These are phyloP conservation scores for Sarcoramphus papa DNA, from an alignment of 2,797 vertebrate genomes.

Conservation along the genomic window DNA sequence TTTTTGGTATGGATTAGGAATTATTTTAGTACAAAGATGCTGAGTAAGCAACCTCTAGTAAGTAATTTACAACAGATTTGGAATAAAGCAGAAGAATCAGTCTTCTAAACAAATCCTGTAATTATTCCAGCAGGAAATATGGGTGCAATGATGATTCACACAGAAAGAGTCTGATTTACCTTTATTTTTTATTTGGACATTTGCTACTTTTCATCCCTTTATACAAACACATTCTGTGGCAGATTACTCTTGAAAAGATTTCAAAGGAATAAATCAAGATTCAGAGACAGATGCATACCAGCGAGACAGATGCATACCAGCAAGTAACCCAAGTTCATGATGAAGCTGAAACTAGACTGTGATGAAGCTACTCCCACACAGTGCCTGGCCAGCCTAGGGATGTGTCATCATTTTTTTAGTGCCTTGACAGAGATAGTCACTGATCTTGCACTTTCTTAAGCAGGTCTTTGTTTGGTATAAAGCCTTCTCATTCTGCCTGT, in stretches of 20 bases:
- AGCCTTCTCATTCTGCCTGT: neutral
- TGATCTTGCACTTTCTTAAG: neutral
- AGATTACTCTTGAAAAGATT: neutral
- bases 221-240: slow-evolving; percentile 18
- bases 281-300: neutral
- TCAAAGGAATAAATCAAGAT: slow-evolving; percentile 4
- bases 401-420: neutral
- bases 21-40: neutral
- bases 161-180: slow-evolving; percentile 34
- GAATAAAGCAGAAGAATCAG: slow-evolving; percentile 16
- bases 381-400: neutral
- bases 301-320: neutral
- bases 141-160: slow-evolving; percentile 57
- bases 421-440: neutral
- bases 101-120: slow-evolving; percentile 35
- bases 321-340: neutral
- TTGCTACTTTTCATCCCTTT: slow-evolving; percentile 35
- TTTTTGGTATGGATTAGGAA: neutral
- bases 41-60: neutral
- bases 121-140: slow-evolving; percentile 50
- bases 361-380: slow-evolving; percentile 9
- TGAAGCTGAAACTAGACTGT: neutral
- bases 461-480: neutral
- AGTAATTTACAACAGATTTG: slow-evolving; percentile 1
- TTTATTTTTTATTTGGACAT: slow-evolving; percentile 42